Evolutionary conservation across 1,140 invertebrate genomes (phyloP).

Genomic region (Lutraria rhynchaena): DNA sequence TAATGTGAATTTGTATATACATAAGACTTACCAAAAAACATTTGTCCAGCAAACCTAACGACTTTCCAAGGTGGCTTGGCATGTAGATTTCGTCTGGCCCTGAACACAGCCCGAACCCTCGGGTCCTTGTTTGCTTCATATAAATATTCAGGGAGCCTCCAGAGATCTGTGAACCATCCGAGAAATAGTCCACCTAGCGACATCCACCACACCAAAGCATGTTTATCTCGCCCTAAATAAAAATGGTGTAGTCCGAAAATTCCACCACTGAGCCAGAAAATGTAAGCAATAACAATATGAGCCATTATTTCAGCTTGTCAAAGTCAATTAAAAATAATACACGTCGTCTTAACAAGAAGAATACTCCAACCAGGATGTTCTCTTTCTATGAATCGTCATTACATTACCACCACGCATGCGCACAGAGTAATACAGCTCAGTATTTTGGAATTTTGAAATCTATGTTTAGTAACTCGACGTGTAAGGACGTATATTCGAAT

Average conservation of each 20-base stretch:
- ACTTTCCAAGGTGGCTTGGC: constrained; percentile 91
- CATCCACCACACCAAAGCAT: constrained; percentile 94
- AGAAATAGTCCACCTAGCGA: constrained; percentile 93
- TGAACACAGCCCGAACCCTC: constrained; percentile 87
- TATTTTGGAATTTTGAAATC: constrained; percentile 12
- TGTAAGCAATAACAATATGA: constrained; percentile 88
- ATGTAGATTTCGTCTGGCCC: constrained; percentile 85
- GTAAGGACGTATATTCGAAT: constrained; percentile 26
- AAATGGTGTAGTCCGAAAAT: constrained; percentile 95
- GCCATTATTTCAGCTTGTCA: constrained; percentile 68
- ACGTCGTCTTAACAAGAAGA: too few species aligned
- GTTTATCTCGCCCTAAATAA: constrained; percentile 93
- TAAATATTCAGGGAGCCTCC: constrained; percentile 93
- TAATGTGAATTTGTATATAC: too few species aligned
- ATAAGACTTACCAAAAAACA: constrained; percentile 86
- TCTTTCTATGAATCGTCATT: background rate
- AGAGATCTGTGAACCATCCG: constrained; percentile 94
- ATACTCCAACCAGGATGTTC: too few species aligned
- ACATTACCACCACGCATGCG: constrained; percentile 35
- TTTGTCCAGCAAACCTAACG: constrained; percentile 89
- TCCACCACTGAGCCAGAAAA: constrained; percentile 94
- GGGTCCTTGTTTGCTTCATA: constrained; percentile 92
- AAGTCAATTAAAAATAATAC: too few species aligned
- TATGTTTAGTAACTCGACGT: constrained; percentile 54
- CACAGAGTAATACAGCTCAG: too few species aligned